Evolutionary conservation across 53 echinoderm and acorn worm genomes (phyloP), one percentile per base, ranked within the genome.

Genomic region (Patiria pectinifera): DNA sequence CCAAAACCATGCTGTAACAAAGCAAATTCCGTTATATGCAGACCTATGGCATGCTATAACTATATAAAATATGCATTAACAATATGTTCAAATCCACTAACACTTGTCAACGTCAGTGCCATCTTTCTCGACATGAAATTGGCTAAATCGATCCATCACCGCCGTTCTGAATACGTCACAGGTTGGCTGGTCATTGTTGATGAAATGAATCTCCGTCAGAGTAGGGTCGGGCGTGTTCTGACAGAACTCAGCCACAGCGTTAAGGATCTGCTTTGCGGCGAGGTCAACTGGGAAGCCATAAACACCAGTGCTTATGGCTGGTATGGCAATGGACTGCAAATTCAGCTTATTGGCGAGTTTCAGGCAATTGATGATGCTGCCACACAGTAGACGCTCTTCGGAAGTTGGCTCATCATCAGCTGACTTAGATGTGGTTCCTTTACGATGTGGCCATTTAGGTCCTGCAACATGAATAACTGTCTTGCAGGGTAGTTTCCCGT

Each of bases 281-380:
- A 92, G 76, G 35, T 89, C 21, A 21, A 92, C 79, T 43, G 92
- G 95, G 16, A 89, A 90, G 62, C 95, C 95, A 81, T 72, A 93
- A 4, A 92, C 82, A 4, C 92, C 95, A 23, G 95, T 84, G 71
- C 95, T 92, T 26, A 95, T 93, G 19, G 92, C 89, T 15, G 95
- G 93, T 22, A 95, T 71, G 47, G 90, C 92, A 63, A 95, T 71
- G 15, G 92, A 87, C 46, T 74, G 78, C 22, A 85, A 26, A n/a
- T 62, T 58, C 15, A 7, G 44, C 46, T 84, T 78, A n/a, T 80
- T 71, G 19, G 95, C 95, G 9, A 80, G 60, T 24, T 79, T 59
- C 8, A 92, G 91, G 24, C 78, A 81, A 0, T 59, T 69, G 3
- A 15, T 45, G 13, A 95, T 45, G n/a, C 84, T 47, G 53, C 60